A percentile compares a stretch with the other conserved stretches of the same genome.
Conservation (phyloP, 1,140 invertebrate species). For the Brachionus paranguensis region DNA sequence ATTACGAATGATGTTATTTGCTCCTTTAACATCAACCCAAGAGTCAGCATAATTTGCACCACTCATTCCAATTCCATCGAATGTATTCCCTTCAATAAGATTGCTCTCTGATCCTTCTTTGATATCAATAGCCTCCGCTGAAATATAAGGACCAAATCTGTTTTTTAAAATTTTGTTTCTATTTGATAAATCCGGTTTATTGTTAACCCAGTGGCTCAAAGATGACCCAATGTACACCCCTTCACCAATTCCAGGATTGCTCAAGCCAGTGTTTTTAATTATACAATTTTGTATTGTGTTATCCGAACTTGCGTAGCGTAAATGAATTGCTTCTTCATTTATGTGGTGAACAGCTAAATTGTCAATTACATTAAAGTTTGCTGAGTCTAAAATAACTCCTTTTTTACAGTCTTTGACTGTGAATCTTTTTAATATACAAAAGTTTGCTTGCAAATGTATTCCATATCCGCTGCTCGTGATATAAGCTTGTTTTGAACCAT, state of each 20-base stretch:
- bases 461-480: not conserved
- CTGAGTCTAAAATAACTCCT: not conserved
- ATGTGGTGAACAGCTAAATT: slow-evolving; percentile 5
- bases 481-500: not conserved
- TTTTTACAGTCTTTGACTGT: not conserved
- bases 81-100: not conserved
- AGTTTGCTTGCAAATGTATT: not conserved
- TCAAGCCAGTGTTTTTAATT: not conserved
- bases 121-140: slow-evolving; percentile 17
- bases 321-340: slow-evolving; percentile 27
- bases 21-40: slow-evolving; percentile 16
- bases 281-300: not conserved
- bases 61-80: slow-evolving; percentile 20
- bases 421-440: not conserved
- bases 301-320: not conserved
- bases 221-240: slow-evolving; percentile 3
- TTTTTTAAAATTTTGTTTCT: slow-evolving; percentile 25
- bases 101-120: slow-evolving; percentile 20
- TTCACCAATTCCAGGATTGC: not conserved
- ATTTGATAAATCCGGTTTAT: not conserved
- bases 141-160: not conserved
- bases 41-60: slow-evolving; percentile 26
- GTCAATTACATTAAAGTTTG: not conserved
- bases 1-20: not conserved
- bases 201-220: not conserved